Percentiles rank a stretch among this genome's conserved stretches.
Conservation (phyloP, 2,888 invertebrate species). For the Zaprionus bogoriensis region DNA sequence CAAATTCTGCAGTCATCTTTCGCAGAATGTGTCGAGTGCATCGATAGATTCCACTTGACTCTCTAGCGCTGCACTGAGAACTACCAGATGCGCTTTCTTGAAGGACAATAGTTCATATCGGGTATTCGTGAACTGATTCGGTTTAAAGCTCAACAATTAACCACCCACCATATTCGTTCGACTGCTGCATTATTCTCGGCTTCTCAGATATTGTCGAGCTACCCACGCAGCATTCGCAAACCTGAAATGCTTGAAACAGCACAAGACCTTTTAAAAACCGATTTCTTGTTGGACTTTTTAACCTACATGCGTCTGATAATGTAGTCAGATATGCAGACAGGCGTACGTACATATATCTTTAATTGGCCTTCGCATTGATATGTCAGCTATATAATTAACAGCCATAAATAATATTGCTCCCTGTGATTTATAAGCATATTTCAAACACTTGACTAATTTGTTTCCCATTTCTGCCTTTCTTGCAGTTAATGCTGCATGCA, state of each 20-base stretch:
- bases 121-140: neutral
- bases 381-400: constrained; percentile 30
- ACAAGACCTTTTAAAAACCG: constrained; percentile 44
- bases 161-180: constrained; percentile 36
- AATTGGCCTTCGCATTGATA: constrained; percentile 62
- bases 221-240: constrained; percentile 45
- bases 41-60: neutral
- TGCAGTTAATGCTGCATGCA: constrained; percentile 69
- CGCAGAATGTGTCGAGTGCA: neutral
- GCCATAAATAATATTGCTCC: constrained; percentile 22
- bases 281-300: constrained; percentile 14
- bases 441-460: constrained; percentile 28
- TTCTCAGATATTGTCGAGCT: neutral
- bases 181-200: constrained; percentile 16
- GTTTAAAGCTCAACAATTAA: constrained; percentile 27
- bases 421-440: too few relatives aligned
- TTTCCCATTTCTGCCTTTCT: constrained; percentile 17
- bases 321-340: constrained; percentile 7
- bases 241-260: constrained; percentile 12
- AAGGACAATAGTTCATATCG: neutral
- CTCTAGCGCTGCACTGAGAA: neutral
- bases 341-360: constrained; percentile 18
- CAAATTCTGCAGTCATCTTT: neutral
- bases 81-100: neutral
- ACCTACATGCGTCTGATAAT: constrained; percentile 31